Conservation (phyloP, 2,797 vertebrate species). For the Sebastes minor region DNA sequence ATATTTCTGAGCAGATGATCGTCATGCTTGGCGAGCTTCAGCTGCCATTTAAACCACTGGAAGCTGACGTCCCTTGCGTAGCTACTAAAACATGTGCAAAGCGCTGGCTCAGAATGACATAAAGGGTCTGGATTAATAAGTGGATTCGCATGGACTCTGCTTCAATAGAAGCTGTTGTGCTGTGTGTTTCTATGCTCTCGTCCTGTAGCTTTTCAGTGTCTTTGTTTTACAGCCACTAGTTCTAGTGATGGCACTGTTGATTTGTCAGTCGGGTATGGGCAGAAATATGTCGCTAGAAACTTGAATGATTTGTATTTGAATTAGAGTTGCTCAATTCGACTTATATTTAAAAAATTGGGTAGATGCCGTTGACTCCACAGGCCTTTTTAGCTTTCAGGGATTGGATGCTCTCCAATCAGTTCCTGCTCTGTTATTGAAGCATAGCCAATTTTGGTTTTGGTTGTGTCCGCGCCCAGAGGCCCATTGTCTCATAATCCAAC, state of each 20-base stretch:
- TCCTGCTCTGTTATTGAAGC: not conserved
- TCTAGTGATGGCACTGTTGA: not conserved
- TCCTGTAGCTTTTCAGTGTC: not conserved
- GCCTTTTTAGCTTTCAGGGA: too few species aligned
- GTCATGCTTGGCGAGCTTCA: not conserved
- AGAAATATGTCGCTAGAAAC: not conserved
- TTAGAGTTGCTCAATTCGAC: not conserved
- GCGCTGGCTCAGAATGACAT: not conserved
- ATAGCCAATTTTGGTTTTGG: not conserved
- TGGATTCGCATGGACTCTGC: not conserved
- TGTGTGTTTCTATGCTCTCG: not conserved
- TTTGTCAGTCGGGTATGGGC: not conserved
- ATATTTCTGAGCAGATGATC: not conserved
- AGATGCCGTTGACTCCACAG: too few species aligned
- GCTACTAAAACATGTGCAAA: not conserved
- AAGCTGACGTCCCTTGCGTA: not conserved
- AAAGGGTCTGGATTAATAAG: not conserved
- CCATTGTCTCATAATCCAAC: not conserved
- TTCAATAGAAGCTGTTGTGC: not conserved
- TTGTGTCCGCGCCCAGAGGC: too few species aligned
- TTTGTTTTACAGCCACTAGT: not conserved
- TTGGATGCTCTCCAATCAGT: not conserved
- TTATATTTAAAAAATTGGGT: not conserved
- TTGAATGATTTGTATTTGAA: not conserved
- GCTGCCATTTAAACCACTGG: not conserved